A percentile compares a stretch with the other conserved stretches of the same genome.
Evolutionary conservation across 2,113 vertebrate genomes (phyloP).

Genomic region (Carassius gibelio): DNA sequence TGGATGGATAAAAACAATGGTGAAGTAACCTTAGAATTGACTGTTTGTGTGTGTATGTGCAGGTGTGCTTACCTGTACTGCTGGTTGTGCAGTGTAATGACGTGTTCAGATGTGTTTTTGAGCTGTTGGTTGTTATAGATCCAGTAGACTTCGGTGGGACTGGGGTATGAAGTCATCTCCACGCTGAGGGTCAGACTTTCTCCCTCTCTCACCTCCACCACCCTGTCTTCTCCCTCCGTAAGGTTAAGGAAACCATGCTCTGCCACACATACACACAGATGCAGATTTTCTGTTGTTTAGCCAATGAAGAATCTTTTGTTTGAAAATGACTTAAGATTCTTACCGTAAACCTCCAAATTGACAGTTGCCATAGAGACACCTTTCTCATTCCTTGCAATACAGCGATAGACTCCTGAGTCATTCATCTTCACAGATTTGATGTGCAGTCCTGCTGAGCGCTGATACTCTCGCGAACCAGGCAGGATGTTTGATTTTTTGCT

Average conservation of each 20-base stretch:
- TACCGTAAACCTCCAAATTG: constrained; percentile 87
- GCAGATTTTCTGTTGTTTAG: too few species aligned
- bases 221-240: constrained; percentile 76
- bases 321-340: constrained; percentile 51
- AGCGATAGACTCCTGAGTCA: constrained; percentile 87
- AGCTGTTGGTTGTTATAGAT: constrained; percentile 81
- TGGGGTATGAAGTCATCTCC: constrained; percentile 87
- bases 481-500: constrained; percentile 67
- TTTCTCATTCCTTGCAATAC: constrained; percentile 84
- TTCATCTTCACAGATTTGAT: constrained; percentile 81
- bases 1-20: background rate
- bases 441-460: constrained; percentile 66
- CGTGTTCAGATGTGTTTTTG: constrained; percentile 87
- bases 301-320: background rate
- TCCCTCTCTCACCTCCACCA: constrained; percentile 84
- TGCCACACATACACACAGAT: constrained; percentile 59
- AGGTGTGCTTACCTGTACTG: constrained; percentile 70
- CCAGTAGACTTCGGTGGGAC: constrained; percentile 80
- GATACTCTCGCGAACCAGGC: constrained; percentile 64
- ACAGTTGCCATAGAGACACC: constrained; percentile 77
- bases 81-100: constrained; percentile 78
- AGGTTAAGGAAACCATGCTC: constrained; percentile 88
- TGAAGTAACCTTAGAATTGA: background rate
- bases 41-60: background rate
- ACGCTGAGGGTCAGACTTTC: constrained; percentile 86